phyloP scores from a whole-genome alignment of 2,888 invertebrate genomes.

The Sycophila texana region DNA sequence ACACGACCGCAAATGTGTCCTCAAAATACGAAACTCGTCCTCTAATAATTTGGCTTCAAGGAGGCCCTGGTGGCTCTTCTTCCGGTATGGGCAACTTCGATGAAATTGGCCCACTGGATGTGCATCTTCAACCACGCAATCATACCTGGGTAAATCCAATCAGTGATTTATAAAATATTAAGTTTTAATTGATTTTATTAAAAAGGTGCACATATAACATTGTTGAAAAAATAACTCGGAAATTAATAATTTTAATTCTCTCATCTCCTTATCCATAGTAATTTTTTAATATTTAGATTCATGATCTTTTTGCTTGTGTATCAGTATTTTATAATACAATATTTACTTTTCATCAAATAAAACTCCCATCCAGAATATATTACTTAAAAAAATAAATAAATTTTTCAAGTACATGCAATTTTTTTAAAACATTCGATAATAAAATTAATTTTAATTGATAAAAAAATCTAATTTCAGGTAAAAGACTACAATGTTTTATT shows the following conservation, averaged over 20 bases:
- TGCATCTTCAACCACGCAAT: constrained; percentile 76
- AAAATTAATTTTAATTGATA: too few species aligned
- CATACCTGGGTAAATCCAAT: constrained; percentile 77
- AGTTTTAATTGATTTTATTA: not conserved
- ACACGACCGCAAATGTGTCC: constrained; percentile 66
- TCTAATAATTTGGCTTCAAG: constrained; percentile 78
- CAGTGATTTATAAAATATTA: not conserved
- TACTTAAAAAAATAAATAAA: too few species aligned
- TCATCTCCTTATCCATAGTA: too few species aligned
- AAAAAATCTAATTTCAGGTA: constrained; percentile 76
- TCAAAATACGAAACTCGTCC: constrained; percentile 68
- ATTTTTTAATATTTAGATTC: too few species aligned
- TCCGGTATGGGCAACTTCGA: constrained; percentile 80
- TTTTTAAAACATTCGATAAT: too few species aligned
- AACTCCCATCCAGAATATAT: too few species aligned
- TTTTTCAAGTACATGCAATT: not conserved
- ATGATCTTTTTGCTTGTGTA: too few species aligned
- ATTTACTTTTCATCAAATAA: not conserved
- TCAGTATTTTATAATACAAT: too few species aligned
- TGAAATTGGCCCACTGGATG: constrained; percentile 79
- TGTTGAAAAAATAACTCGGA: too few species aligned
- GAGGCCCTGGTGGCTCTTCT: constrained; percentile 78
- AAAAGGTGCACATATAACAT: too few species aligned
- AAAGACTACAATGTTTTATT: constrained; percentile 89
- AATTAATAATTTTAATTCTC: too few species aligned